These are phyloP conservation scores for Himalopsyche anomala DNA, from an alignment of 2,888 invertebrate species.

Conservation along the genomic window DNA sequence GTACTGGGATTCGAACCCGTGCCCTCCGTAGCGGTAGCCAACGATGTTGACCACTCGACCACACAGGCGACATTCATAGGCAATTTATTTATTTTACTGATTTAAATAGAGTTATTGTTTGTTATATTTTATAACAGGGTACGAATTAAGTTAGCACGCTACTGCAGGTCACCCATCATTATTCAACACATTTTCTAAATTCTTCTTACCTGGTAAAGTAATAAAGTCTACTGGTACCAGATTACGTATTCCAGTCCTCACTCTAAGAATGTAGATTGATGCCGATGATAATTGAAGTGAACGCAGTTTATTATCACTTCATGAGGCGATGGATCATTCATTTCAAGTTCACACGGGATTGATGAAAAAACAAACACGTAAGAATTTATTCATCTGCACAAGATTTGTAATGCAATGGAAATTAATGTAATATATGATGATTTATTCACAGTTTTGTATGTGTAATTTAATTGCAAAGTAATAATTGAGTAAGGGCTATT, in stretches of 20 bases:
- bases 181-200: constrained; percentile 42
- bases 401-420: constrained; percentile 24
- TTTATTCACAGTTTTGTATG: not conserved
- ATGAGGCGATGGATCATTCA: constrained; percentile 22
- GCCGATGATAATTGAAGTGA: not conserved
- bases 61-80: too few relatives aligned
- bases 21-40: too few relatives aligned
- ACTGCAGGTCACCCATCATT: not conserved
- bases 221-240: not conserved
- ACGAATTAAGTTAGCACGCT: not conserved
- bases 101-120: too few relatives aligned
- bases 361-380: not conserved
- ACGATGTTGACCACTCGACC: too few relatives aligned
- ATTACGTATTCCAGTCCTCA: constrained; percentile 25
- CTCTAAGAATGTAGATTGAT: constrained; percentile 32
- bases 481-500: too few relatives aligned
- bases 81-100: too few relatives aligned
- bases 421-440: not conserved
- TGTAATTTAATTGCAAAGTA: constrained; percentile 1
- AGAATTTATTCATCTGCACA: constrained; percentile 43
- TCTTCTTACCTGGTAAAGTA: constrained; percentile 4
- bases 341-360: constrained; percentile 25
- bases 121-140: too few relatives aligned
- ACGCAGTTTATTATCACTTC: constrained; percentile 35
- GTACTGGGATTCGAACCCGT: too few relatives aligned